Base-by-base conservation (phyloP, 1,140 invertebrate genomes). In the Hylaeus volcanicus region DNA sequence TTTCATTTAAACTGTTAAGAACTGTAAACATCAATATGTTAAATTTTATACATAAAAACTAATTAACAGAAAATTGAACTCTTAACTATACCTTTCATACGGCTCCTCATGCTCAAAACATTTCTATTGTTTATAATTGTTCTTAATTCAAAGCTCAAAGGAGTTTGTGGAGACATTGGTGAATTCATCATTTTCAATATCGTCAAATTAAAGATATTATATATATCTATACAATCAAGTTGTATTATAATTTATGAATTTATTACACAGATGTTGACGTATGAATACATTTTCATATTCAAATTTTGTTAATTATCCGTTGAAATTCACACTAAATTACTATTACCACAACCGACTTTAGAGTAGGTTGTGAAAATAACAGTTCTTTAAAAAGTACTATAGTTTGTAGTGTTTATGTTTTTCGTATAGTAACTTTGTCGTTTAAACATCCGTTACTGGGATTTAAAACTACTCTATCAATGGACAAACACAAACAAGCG, bases 61-160 rank as follows among this genome's bases (percentile, higher is more conserved):
- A 81, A 63, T 70, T 60, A 12, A 39, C 39, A 71, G 63, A 75
- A 41, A 68, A n/a, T 51, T 37, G 61, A 60, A 60, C 66, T 37
- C 55, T 68, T n/a, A 41, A 69, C 3, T 68, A 53, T 92, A 95
- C 95, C 94, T 93, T 94, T 95, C 87, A 94, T 94, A 70, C 94
- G 93, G 4, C 94, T 94, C 86, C 94, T 93, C 51, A 94, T 94
- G 4, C 95, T 95, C 55, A 96, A 88, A n/a, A 96, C 92, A 91
- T 96, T 96, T 73, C 94, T 93, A 85, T 95, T 94, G 84, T 94
- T 92, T 79, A 96, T 94, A 55, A 95, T 94, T 79, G 94, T 93
- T 68, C 94, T 94, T 43, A 96, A 88, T 89, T 96, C 95, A 61
- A 92, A 91, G 87, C 95, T 95, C 9, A 96, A 93, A 81, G 93